Conservation (phyloP, 2,888 invertebrate genomes). For the Antheraea yamamai region DNA sequence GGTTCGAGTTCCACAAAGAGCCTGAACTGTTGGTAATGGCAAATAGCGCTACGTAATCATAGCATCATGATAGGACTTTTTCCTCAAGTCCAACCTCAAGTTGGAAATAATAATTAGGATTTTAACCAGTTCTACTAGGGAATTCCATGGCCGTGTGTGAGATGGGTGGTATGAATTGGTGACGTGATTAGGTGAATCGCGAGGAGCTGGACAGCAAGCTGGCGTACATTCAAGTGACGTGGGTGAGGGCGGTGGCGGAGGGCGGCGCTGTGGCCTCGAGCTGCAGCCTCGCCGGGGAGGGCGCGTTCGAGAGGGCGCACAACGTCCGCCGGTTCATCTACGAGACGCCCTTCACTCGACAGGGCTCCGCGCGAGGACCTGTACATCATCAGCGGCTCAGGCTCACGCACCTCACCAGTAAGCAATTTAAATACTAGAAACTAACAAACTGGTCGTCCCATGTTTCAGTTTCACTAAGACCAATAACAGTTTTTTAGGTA, state of each 20-base stretch:
- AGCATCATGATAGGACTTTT: too few relatives aligned
- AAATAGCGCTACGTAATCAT: too few relatives aligned
- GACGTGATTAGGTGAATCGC: slow-evolving; percentile 83
- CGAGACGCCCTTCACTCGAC: slow-evolving; percentile 96
- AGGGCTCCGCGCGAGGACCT: slow-evolving; percentile 88
- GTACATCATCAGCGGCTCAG: slow-evolving; percentile 96
- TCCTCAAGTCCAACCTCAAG: too few relatives aligned
- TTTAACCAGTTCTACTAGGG: too few relatives aligned
- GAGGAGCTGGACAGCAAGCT: slow-evolving; percentile 90
- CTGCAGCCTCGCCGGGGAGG: slow-evolving; percentile 85
- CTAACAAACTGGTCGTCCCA: too few relatives aligned
- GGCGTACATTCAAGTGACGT: slow-evolving; percentile 97
- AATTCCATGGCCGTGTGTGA: not conserved
- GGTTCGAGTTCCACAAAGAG: too few relatives aligned
- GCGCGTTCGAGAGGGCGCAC: slow-evolving; percentile 96
- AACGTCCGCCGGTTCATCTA: slow-evolving; percentile 92
- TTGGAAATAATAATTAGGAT: too few relatives aligned
- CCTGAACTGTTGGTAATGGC: too few relatives aligned
- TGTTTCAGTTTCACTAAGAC: too few relatives aligned
- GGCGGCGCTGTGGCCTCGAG: slow-evolving; percentile 84
- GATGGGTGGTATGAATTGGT: not conserved
- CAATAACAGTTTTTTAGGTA: too few relatives aligned
- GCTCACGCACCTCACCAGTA: slow-evolving; percentile 94
- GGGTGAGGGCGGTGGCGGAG: slow-evolving; percentile 95
- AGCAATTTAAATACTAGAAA: slow-evolving; percentile 24